These are phyloP conservation scores for Threskiornis aethiopicus DNA, from an alignment of 2,797 vertebrate genomes.

Conservation along the genomic window DNA sequence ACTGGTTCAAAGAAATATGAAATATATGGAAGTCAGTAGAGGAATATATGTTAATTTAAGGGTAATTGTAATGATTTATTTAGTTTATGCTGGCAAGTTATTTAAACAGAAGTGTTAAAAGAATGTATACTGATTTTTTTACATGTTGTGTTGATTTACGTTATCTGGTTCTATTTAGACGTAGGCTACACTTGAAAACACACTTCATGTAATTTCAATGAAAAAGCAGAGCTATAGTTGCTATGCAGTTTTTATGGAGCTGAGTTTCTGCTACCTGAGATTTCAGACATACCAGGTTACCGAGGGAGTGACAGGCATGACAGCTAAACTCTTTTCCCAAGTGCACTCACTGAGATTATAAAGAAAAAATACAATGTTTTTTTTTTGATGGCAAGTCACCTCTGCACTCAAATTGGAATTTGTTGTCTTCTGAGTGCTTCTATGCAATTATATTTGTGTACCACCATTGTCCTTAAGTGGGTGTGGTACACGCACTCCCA, in stretches of 20 bases:
- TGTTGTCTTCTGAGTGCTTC: background rate
- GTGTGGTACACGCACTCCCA: background rate
- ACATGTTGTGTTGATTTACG: background rate
- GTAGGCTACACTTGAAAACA: background rate
- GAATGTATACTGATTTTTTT: background rate
- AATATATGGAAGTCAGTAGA: background rate
- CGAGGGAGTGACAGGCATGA: background rate
- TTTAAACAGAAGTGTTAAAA: background rate
- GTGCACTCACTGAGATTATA: background rate
- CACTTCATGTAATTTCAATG: background rate
- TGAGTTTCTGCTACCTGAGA: background rate
- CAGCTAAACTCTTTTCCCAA: background rate
- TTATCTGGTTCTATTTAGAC: background rate
- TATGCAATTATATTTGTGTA: background rate
- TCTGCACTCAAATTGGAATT: background rate
- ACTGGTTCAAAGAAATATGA: background rate
- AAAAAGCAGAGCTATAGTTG: background rate
- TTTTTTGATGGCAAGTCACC: background rate
- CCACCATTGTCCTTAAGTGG: background rate
- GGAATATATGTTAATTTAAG: background rate
- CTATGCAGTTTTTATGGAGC: background rate
- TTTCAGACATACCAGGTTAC: background rate
- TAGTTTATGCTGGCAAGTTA: background rate
- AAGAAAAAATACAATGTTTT: background rate
- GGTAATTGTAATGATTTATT: background rate